Evolutionary conservation across 2,888 invertebrate species (phyloP).

Genomic region (Cephalotes varians): DNA sequence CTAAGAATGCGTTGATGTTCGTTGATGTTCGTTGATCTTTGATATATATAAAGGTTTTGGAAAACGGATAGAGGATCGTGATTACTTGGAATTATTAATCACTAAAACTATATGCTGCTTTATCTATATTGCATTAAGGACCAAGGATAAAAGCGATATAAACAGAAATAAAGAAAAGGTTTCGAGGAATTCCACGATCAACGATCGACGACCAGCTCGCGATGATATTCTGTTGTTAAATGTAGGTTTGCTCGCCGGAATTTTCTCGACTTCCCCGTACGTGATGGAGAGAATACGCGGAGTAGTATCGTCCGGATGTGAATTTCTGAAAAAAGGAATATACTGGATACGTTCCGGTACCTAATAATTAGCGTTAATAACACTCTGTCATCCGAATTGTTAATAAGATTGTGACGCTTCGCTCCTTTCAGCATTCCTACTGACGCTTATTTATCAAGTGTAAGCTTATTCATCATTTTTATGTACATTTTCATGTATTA

Average conservation of each 20-base stretch:
- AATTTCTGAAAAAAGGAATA: constrained; percentile 89
- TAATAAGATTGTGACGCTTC: neutral
- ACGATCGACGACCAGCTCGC: constrained; percentile 66
- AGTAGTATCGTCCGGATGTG: constrained; percentile 92
- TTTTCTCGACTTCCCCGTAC: constrained; percentile 92
- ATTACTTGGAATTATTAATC: constrained; percentile 17
- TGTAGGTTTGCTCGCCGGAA: constrained; percentile 94
- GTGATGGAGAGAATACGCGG: constrained; percentile 92
- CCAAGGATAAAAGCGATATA: constrained; percentile 19
- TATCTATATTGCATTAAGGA: neutral
- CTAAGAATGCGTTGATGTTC: constrained; percentile 50
- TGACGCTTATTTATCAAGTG: neutral
- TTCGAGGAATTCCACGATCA: constrained; percentile 59
- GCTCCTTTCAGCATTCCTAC: neutral
- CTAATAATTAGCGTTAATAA: constrained; percentile 8
- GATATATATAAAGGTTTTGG: constrained; percentile 63
- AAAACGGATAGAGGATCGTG: constrained; percentile 50
- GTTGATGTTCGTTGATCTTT: constrained; percentile 63
- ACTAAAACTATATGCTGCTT: constrained; percentile 14
- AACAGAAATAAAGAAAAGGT: constrained; percentile 48
- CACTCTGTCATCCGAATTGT: neutral
- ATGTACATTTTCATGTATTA: neutral
- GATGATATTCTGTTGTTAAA: constrained; percentile 87
- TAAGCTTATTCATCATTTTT: no score
- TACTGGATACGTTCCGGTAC: constrained; percentile 61